Evolutionary conservation across 2,797 vertebrate species (phyloP).

Genomic region (Margarornis squamiger): DNA sequence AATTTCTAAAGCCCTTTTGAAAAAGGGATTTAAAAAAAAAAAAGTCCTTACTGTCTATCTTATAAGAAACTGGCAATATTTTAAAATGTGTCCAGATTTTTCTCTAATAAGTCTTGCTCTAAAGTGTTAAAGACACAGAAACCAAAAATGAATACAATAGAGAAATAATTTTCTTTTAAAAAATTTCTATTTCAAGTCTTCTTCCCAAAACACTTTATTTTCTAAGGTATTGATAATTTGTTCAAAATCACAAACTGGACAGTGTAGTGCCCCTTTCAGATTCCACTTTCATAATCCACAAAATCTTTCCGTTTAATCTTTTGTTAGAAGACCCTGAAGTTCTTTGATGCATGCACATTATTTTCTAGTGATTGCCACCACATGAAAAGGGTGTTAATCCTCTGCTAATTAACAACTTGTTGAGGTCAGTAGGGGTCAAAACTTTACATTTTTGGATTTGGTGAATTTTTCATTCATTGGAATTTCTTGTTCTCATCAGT

Average conservation of each 20-base stretch:
- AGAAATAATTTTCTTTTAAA: background rate
- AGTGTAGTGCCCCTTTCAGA: background rate
- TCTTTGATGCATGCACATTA: constrained; percentile 16
- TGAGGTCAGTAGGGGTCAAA: background rate
- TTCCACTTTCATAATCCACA: background rate
- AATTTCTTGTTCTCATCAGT: constrained; percentile 14
- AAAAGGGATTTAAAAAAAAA: background rate
- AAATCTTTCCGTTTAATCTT: constrained; percentile 3
- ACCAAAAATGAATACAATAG: background rate
- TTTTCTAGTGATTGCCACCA: constrained; percentile 47
- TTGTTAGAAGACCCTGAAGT: background rate
- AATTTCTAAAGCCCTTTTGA: background rate
- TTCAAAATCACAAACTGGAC: background rate
- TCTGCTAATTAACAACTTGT: constrained; percentile 53
- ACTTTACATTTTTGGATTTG: constrained; percentile 14
- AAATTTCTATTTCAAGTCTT: background rate
- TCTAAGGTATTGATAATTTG: background rate
- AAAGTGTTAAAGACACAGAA: background rate
- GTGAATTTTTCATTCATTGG: constrained; percentile 26
- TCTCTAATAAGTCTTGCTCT: background rate
- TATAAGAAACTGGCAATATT: background rate
- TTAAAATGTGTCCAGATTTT: background rate
- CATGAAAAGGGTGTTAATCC: constrained; percentile 47
- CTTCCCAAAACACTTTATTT: background rate
- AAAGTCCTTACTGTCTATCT: background rate